Evolutionary conservation across 2,797 vertebrate species (phyloP), one percentile per base, ranked within the genome.

Genomic region (Acipenser oxyrinchus): DNA sequence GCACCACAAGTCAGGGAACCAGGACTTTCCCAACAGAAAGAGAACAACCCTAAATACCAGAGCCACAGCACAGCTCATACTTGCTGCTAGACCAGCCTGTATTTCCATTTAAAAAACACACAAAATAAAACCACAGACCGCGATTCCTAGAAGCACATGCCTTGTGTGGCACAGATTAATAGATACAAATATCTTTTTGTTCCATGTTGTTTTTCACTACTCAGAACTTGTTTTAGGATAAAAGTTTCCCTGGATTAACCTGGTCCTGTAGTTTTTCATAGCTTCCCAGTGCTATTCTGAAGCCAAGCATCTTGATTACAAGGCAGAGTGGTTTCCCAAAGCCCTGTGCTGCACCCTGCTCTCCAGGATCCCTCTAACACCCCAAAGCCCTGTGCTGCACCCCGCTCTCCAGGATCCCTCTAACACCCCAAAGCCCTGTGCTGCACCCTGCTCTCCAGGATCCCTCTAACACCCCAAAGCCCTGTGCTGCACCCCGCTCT

Each of bases 221-320:
- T 85, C 85, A 75, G 71, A 91, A 88, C 88, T 89, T 84, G 72
- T 10, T 58, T 58, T 6, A n/a, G 12, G 82, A 81, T 76, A 89
- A 87, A 89, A 87, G 85, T 69, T 86, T 83, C 71, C 86, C 86
- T 69, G 76, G 72, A 10, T 89, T 86, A 59, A 84, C 75, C 73
- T 85, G 85, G 76, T 80, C 87, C 73, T 80, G 77, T 81, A 90
- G 89, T 79, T 91, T 91, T 83, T 87, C 84, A 67, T 90, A 89
- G 74, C 80, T 88, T 76, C 87, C 86, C 72, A 81, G 83, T 73
- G 86, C 88, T 78, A 81, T 85, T 80, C 81, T 84, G 75, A 86
- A 81, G 86, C 88, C 87, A 86, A 90, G 87, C 88, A 91, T 91
- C 80, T 81, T 88, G 87, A 87, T 85, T 78, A 81, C 81, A 81